Percentiles rank a stretch among this genome's conserved stretches.
Conservation (phyloP, 2,113 vertebrate genomes). For the Urocolius indicus region DNA sequence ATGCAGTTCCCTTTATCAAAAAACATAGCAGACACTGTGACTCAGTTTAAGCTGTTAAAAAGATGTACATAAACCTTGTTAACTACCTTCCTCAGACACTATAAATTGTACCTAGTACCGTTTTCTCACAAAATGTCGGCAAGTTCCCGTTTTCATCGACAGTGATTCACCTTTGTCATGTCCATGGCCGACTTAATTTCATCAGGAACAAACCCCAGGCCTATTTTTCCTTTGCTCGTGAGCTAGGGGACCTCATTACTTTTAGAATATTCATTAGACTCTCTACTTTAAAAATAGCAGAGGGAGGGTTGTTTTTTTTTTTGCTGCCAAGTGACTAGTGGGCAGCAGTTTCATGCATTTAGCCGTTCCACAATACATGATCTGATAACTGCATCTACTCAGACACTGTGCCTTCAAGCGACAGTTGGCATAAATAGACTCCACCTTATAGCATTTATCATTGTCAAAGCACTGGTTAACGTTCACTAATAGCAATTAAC, state of each 20-base stretch:
- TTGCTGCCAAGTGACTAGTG: neutral
- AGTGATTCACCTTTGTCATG: neutral
- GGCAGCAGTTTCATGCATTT: neutral
- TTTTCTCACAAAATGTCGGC: neutral
- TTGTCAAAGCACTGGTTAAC: slow-evolving; percentile 4
- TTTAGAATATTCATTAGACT: slow-evolving; percentile 35
- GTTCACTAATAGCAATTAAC: slow-evolving; percentile 26
- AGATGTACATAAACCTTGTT: neutral
- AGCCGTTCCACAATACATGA: neutral
- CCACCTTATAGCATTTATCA: neutral
- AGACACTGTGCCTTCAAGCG: neutral
- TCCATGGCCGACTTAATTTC: neutral
- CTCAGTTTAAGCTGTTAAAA: neutral
- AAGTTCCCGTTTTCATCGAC: neutral
- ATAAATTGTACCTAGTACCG: neutral
- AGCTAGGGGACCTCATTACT: slow-evolving; percentile 33
- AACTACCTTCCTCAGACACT: neutral
- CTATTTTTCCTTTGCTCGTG: neutral
- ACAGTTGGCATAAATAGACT: neutral
- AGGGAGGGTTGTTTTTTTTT: neutral
- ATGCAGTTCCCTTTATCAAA: neutral
- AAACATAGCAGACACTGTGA: neutral
- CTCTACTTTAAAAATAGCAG: slow-evolving; percentile 12
- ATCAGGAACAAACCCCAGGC: neutral
- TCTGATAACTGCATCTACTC: neutral